phyloP scores from a whole-genome alignment of 2,888 invertebrate genomes.

The Drosophila imparisetae region DNA sequence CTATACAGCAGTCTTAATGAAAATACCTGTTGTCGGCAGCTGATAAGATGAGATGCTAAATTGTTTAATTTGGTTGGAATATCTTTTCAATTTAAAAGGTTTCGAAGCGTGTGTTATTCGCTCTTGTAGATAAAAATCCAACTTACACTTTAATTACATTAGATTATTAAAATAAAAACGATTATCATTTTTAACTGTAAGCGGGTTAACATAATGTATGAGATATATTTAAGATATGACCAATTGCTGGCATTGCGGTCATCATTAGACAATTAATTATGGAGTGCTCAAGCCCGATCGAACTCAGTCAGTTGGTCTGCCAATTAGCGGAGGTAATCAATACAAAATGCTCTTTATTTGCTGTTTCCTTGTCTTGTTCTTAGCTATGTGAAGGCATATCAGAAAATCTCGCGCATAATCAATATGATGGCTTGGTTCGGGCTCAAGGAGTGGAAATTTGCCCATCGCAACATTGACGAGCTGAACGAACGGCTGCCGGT shows the following conservation, averaged over 20 bases:
- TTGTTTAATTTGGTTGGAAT: not conserved
- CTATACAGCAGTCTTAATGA: not conserved
- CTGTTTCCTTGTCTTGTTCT: not conserved
- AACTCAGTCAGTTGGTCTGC: slow-evolving; percentile 2
- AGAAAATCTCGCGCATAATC: slow-evolving; percentile 84
- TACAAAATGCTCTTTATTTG: slow-evolving; percentile 1
- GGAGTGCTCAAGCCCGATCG: slow-evolving; percentile 19
- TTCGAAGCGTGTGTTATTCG: not conserved
- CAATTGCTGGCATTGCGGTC: slow-evolving; percentile 65
- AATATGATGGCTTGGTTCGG: slow-evolving; percentile 85
- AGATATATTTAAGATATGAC: slow-evolving; percentile 62
- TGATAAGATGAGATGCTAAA: not conserved
- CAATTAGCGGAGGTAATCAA: slow-evolving; percentile 51
- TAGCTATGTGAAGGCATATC: slow-evolving; percentile 83
- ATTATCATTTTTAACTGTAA: not conserved
- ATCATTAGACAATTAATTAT: slow-evolving; percentile 59
- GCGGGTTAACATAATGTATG: slow-evolving; percentile 25
- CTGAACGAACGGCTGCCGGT: slow-evolving; percentile 79
- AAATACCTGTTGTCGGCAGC: not conserved
- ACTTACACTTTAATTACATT: not conserved
- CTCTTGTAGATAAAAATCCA: not conserved
- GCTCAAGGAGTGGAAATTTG: slow-evolving; percentile 84
- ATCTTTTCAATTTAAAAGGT: not conserved
- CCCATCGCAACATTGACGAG: slow-evolving; percentile 83
- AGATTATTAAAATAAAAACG: not conserved